Percentiles rank a stretch among this genome's conserved stretches.
phyloP scores from a whole-genome alignment of 53 echinoderm and acorn worm species.

The Patiria pectinifera region DNA sequence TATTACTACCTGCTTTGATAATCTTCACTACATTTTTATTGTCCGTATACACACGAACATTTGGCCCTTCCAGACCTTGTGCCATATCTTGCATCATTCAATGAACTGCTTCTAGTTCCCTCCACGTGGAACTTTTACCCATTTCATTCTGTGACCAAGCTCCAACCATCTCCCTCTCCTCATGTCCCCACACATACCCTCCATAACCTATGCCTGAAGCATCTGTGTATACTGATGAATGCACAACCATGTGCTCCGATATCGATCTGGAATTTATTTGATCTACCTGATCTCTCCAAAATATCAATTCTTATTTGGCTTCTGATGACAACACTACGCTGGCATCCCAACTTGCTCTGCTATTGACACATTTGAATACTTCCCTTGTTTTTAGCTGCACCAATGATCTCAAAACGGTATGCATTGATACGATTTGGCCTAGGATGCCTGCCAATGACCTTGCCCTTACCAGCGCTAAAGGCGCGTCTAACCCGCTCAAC shows the following conservation, averaged over 20 bases:
- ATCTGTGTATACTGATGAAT: constrained; percentile 42
- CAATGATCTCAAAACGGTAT: constrained; percentile 21
- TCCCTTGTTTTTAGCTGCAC: constrained; percentile 47
- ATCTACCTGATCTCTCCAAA: constrained; percentile 34
- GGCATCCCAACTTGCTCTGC: constrained; percentile 41
- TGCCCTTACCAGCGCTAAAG: not conserved
- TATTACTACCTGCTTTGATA: constrained; percentile 47
- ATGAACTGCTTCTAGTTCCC: constrained; percentile 49
- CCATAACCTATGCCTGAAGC: constrained; percentile 43
- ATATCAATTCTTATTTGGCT: constrained; percentile 24
- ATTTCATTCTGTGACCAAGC: constrained; percentile 14
- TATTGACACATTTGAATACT: constrained; percentile 38
- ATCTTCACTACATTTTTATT: constrained; percentile 42
- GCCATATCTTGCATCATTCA: not conserved
- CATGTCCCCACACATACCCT: constrained; percentile 17
- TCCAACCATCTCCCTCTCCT: constrained; percentile 21
- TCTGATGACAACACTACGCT: constrained; percentile 1
- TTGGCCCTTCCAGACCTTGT: constrained; percentile 9
- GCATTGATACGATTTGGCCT: constrained; percentile 51
- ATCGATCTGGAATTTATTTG: not conserved
- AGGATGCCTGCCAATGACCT: constrained; percentile 12
- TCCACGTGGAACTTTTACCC: constrained; percentile 60
- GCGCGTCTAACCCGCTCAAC: not conserved
- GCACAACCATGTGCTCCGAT: not conserved
- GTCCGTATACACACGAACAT: constrained; percentile 42